Evolutionary conservation across 2,113 vertebrate species (phyloP), one percentile per base, ranked within the genome.

Genomic region (Charina bottae): DNA sequence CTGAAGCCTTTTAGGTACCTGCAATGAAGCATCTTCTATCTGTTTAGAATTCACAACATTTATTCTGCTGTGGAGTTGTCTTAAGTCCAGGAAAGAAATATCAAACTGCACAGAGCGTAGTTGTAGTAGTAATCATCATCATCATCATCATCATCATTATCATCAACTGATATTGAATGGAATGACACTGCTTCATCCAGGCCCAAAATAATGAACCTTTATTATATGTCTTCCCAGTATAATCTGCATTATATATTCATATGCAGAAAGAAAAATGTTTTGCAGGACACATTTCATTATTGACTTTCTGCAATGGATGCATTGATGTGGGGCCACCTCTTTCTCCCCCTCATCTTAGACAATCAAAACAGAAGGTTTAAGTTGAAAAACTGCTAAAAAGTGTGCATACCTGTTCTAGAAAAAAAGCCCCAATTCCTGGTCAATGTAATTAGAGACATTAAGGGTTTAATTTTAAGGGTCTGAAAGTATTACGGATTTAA

Each of bases 21-120:
- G 33, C 37, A 88, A 3, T 33, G 58, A 53, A 93, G 42, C 37
- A 87, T 90, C 28, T 64, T 92, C 86, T 78, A 42, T 87, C 56
- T 88, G 56, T 54, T 83, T 6, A 54, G 17, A 23, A 54, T 87
- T 90, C 12, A 1, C 4, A 0, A 19, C 64, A 59, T 84, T 90
- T 42, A 9, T 87, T 56, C n/a, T 72, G 9, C 33, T 93, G 85
- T 93, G 60, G 26, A 95, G 19, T 60, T 17, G n/a, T 83, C 54
- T 55, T 55, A 91, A 46, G 19, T 7, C 60, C 64, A 86, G 26
- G 28, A 10, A 0, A 4, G 85, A 93, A 90, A 95, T 19, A 93
- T 94, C 90, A 92, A 88, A 58, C 33, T 94, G 92, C 93, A 88
- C 53, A 89, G 90, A 93, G 33, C 33, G 42, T 42, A 78, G 72